phyloP scores from a whole-genome alignment of 2,888 invertebrate genomes.

The Coelogynopora nodosa region DNA sequence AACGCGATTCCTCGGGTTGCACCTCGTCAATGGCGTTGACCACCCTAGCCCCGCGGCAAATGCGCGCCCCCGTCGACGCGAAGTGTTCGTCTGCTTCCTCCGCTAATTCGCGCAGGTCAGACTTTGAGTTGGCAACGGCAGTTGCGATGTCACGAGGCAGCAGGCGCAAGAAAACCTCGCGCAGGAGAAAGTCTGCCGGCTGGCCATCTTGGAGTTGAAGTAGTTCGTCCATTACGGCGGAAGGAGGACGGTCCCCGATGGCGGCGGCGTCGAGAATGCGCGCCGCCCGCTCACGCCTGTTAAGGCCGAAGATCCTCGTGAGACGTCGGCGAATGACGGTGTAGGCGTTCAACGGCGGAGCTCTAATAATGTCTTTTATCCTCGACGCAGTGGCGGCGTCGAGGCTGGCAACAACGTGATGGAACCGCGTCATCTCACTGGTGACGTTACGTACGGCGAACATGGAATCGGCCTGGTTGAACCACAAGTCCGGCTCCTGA shows the following conservation, averaged over 20 bases:
- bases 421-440: neutral
- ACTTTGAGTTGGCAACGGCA: neutral
- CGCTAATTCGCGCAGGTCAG: conserved; percentile 24
- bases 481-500: neutral
- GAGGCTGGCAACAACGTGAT: neutral
- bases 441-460: neutral
- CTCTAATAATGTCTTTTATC: neutral
- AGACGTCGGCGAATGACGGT: neutral
- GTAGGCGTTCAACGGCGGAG: neutral
- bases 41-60: neutral
- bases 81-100: conserved; percentile 7
- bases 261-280: neutral
- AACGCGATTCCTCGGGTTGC: neutral
- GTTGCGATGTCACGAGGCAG: conserved; percentile 12
- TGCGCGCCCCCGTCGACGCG: neutral
- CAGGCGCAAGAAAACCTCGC: neutral
- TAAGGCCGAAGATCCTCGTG: neutral
- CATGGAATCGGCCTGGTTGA: neutral
- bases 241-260: neutral
- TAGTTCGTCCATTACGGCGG: neutral
- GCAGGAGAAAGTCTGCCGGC: conserved; percentile 21
- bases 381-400: conserved; percentile 13
- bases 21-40: neutral
- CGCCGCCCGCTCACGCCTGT: neutral
- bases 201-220: conserved; percentile 24